phyloP scores from a whole-genome alignment of 2,113 vertebrate species.

The Nibea albiflora region DNA sequence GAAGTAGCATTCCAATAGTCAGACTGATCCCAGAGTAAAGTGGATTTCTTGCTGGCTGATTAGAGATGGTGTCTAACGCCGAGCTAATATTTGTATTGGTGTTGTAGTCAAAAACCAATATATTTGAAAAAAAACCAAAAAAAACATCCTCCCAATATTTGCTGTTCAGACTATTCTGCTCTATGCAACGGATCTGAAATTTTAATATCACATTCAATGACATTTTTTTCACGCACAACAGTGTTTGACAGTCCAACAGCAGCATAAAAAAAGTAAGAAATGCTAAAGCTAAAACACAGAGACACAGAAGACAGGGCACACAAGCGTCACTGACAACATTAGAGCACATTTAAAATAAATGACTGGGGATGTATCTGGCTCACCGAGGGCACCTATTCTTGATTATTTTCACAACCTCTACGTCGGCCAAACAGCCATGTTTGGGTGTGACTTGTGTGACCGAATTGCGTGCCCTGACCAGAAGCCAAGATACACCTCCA shows the following conservation, averaged over 20 bases:
- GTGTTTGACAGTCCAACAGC: constrained; percentile 21
- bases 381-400: constrained; percentile 17
- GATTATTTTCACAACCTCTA: constrained; percentile 32
- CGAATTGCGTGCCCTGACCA: constrained; percentile 23
- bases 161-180: not conserved
- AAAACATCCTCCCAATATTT: not conserved
- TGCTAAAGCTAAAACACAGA: constrained; percentile 29
- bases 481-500: constrained; percentile 70
- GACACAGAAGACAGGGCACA: constrained; percentile 63
- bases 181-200: not conserved
- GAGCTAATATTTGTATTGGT: not conserved
- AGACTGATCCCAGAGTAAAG: constrained; percentile 6
- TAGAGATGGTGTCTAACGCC: not conserved
- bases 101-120: not conserved
- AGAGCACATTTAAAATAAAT: constrained; percentile 70
- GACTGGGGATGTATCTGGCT: constrained; percentile 70
- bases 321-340: constrained; percentile 64
- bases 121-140: not conserved
- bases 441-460: constrained; percentile 21
- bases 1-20: constrained; percentile 8
- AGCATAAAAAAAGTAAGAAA: constrained; percentile 22
- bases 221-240: constrained; percentile 8
- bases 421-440: constrained; percentile 44
- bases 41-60: not conserved
- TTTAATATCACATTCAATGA: not conserved